Evolutionary conservation across 2,113 vertebrate genomes (phyloP).

Genomic region (Platichthys stellatus): DNA sequence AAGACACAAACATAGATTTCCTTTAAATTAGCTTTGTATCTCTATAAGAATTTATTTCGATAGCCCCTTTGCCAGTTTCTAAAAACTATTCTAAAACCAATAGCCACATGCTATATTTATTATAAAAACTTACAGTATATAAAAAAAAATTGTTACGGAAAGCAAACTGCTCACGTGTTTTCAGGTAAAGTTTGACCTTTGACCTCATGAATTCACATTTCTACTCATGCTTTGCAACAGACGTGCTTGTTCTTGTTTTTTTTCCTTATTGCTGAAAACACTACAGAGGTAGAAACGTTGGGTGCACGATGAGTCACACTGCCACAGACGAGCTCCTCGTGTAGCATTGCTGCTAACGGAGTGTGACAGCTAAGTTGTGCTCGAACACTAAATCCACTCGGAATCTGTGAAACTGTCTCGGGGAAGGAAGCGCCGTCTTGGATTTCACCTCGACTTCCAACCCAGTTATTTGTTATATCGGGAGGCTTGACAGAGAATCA

Average conservation of each 20-base stretch:
- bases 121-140: too few species aligned
- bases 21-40: too few species aligned
- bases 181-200: background rate
- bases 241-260: too few species aligned
- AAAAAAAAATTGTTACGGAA: too few species aligned
- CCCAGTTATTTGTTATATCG: slow-evolving; percentile 43
- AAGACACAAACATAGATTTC: too few species aligned
- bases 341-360: slow-evolving; percentile 1
- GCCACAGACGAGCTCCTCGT: background rate
- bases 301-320: background rate
- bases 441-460: slow-evolving; percentile 38
- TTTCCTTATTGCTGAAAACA: background rate
- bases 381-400: slow-evolving; percentile 13
- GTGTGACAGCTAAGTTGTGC: slow-evolving; percentile 17
- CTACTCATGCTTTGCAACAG: background rate
- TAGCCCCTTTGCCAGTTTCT: too few species aligned
- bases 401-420: slow-evolving; percentile 22
- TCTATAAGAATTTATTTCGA: too few species aligned
- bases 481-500: slow-evolving; percentile 31
- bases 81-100: background rate
- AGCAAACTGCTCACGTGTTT: background rate
- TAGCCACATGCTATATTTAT: background rate
- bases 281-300: background rate
- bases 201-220: background rate
- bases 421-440: background rate